Conservation (phyloP, 2,888 invertebrate species). For the Caenorhabditis drosophilae region DNA sequence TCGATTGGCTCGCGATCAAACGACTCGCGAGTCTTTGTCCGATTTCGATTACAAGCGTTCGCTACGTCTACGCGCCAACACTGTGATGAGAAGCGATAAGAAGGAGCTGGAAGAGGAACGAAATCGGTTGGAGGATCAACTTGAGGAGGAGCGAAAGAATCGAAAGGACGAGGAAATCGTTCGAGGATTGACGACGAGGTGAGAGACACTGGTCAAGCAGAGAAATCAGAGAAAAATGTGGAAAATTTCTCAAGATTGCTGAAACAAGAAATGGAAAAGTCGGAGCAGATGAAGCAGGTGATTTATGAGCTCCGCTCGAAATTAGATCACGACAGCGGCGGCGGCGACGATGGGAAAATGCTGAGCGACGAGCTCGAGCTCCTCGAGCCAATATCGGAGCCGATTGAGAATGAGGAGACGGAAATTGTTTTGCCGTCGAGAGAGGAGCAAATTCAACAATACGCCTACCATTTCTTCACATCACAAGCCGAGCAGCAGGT, state of each 20-base stretch:
- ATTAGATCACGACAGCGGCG: constrained; percentile 25
- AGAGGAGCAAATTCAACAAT: constrained; percentile 36
- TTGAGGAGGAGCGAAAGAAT: constrained; percentile 52
- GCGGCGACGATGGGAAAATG: constrained; percentile 16
- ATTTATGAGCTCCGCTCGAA: constrained; percentile 48
- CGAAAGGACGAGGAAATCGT: constrained; percentile 57
- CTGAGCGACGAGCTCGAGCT: constrained; percentile 9
- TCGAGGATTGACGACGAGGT: constrained; percentile 53
- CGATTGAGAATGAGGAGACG: constrained; percentile 19
- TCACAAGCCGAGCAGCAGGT: constrained; percentile 33
- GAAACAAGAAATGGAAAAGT: constrained; percentile 55
- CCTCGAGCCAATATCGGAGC: constrained; percentile 5
- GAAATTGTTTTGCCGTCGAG: constrained; percentile 23
- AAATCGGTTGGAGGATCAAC: constrained; percentile 29
- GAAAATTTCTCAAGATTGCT: constrained; percentile 41
- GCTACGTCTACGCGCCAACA: constrained; percentile 21
- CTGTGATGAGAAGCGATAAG: constrained; percentile 4
- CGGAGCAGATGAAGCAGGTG: constrained; percentile 51
- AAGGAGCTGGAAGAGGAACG: constrained; percentile 38
- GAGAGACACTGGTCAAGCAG: constrained; percentile 3
- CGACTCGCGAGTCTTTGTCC: constrained; percentile 15
- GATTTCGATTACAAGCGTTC: constrained; percentile 21
- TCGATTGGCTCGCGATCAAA: constrained; percentile 19
- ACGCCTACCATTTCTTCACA: constrained; percentile 37
- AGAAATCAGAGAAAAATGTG: not conserved